Evolutionary conservation across 2,113 vertebrate species (phyloP), one percentile per base, ranked within the genome.

Genomic region (Daphoenositta chrysoptera): DNA sequence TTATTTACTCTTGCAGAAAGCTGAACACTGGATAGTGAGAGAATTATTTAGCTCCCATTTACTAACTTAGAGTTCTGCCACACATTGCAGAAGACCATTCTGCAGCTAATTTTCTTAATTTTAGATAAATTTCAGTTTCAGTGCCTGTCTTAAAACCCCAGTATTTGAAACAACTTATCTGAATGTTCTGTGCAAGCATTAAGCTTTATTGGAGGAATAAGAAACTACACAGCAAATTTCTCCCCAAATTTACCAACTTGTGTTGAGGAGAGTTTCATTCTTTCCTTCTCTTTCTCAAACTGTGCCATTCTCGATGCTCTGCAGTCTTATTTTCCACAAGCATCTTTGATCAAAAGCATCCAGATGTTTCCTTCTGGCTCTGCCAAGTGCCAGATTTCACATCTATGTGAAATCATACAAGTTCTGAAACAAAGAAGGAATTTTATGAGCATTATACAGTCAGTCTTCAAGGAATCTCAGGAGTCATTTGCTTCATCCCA

Each of bases 271-370:
- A 86, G 69, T 50, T 50, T 87, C 87, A 65, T 64, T 69, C 56
- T 53, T 42, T 15, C 50, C 33, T 39, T 47, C 23, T 35, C 10
- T 42, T 63, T 39, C 57, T 89, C 51, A 44, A 51, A 87, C 79
- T 68, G 28, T 85, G 61, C 17, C 76, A 60, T 87, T 89, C 85
- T 60, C 73, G 54, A 58, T 53, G 90, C 18, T 47, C 81, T 87
- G 70, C 72, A 86, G 44, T 33, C 51, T 79, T 83, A 73, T 81
- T 91, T 80, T 87, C 81, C 69, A 66, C 53, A 65, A 87, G 24
- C 60, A 94, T n/a, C 84, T 82, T 65, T 83, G 79, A 82, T 88
- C 73, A 96, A 97, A 95, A 94, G 65, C 81, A 93, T 39, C 72
- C 71, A 88, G 87, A 65, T 87, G 23, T 70, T 89, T 83, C 79